phyloP scores from a whole-genome alignment of 2,888 invertebrate species.

The Cheilosia variabilis region DNA sequence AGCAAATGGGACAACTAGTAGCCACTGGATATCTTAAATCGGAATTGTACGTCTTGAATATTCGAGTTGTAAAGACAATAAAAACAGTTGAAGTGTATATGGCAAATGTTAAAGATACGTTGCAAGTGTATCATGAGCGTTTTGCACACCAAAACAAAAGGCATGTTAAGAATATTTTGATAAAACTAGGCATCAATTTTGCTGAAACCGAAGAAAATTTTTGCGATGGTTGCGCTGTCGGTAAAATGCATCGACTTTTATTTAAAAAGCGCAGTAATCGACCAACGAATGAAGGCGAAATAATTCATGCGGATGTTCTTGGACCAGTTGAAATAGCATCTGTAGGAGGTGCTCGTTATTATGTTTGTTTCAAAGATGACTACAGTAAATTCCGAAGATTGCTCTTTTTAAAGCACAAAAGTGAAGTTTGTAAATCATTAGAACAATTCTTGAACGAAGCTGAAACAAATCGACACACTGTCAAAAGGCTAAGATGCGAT shows the following conservation, averaged over 20 bases:
- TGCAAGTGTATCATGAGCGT: constrained; percentile 29
- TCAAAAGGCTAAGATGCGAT: constrained; percentile 51
- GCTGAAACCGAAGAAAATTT: constrained; percentile 21
- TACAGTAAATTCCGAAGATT: constrained; percentile 39
- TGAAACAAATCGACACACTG: constrained; percentile 29
- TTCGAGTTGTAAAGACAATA: constrained; percentile 28
- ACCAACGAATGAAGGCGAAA: constrained; percentile 10
- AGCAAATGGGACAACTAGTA: not conserved
- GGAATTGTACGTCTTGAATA: constrained; percentile 45
- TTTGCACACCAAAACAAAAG: too few relatives aligned
- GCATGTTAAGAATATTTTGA: constrained; percentile 3
- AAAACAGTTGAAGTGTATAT: constrained; percentile 2
- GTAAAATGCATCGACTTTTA: constrained; percentile 53
- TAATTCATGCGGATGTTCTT: constrained; percentile 35
- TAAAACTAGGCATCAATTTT: constrained; percentile 10
- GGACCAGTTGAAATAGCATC: constrained; percentile 39
- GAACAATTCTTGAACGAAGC: constrained; percentile 22
- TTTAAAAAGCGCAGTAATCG: constrained; percentile 41
- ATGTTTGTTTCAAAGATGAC: constrained; percentile 40
- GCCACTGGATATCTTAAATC: constrained; percentile 27
- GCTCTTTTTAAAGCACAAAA: constrained; percentile 25
- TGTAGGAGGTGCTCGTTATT: constrained; percentile 32
- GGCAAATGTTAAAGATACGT: constrained; percentile 10
- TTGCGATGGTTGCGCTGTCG: constrained; percentile 42
- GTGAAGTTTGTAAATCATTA: constrained; percentile 27